Base-by-base conservation (phyloP, 2,888 invertebrate species). In the Stegana nigrithorax region DNA sequence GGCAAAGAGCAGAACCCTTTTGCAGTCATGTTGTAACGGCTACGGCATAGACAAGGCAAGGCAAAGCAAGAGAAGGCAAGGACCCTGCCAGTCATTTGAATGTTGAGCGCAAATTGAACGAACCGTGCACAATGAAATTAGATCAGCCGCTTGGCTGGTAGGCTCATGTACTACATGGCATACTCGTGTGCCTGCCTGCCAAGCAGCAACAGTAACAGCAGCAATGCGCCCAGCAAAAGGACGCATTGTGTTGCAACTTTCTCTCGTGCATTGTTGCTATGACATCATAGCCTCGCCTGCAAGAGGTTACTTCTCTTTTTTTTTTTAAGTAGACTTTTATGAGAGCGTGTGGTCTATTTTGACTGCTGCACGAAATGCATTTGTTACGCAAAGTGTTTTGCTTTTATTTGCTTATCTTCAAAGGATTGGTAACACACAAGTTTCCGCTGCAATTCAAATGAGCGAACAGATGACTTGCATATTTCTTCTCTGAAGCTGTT, bases 61-160 rank as follows among this genome's bases (percentile, higher is more conserved):
- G n/a, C n/a, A 14, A 42, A 8, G 17, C 42, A 10, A 17, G 6
- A 42, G 42, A 14, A 42, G 42, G 7, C 25, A 25, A n/a, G n/a
- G n/a, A n/a, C n/a, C n/a, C n/a, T n/a, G n/a, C n/a, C n/a, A n/a
- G n/a, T n/a, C 10, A n/a, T 47, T 47, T 23, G 47, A 47, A 47
- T 23, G 47, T 42, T 14, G 6, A 42, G n/a, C 42, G 42, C 17
- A 14, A 17, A 14, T 12, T 39, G 39, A 53, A 19, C 36, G 32
- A 55, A 76, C 73, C 75, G 74, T 76, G 78, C 70, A 76, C 76
- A 78, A 76, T 76, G 75, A 76, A 76, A 76, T 78, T 76, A 76
- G 78, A 76, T 78, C 75, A 78, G 56, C 56, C 45, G 58, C 63
- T 21, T 44, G 23, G 42, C 44, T n/a, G 21, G 59, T n/a, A n/a